A percentile compares a stretch with the other conserved stretches of the same genome.
Evolutionary conservation across 1,140 invertebrate species (phyloP).

Genomic region (Yoshiicerus persimilis): DNA sequence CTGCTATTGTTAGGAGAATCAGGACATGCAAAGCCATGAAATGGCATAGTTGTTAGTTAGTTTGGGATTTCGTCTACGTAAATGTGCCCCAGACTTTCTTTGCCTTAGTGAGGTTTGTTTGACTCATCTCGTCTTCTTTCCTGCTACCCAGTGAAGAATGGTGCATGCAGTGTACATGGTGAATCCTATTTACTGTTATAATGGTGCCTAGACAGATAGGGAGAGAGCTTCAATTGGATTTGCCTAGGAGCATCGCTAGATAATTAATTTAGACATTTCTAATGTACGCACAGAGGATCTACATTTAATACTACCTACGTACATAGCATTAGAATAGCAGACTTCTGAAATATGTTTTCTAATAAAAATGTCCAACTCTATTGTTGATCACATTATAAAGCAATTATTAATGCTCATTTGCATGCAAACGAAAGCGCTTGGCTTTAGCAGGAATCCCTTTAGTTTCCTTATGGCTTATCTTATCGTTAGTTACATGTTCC

Average conservation of each 20-base stretch:
- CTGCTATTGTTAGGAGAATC: not conserved
- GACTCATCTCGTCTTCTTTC: not conserved
- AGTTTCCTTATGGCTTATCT: not conserved
- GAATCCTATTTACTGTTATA: not conserved
- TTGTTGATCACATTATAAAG: conserved; percentile 18
- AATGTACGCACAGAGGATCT: not conserved
- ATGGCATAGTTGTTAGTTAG: not conserved
- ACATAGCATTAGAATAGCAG: not conserved
- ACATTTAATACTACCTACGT: not conserved
- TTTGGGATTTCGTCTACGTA: not conserved
- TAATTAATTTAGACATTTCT: conserved; percentile 14
- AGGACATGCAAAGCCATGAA: not conserved
- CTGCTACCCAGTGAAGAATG: not conserved
- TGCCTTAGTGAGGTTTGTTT: not conserved
- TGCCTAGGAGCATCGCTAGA: not conserved
- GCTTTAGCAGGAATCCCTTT: not conserved
- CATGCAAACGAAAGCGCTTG: not conserved
- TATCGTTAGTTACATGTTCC: not conserved
- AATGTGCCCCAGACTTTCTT: too few relatives aligned
- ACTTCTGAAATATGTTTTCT: conserved; percentile 15
- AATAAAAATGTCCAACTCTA: conserved; percentile 10
- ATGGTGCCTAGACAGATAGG: not conserved
- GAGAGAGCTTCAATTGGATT: not conserved
- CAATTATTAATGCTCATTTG: conserved; percentile 21
- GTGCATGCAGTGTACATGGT: not conserved